Base-by-base conservation (phyloP, 2,888 invertebrate species). In the Cephus spinipes region DNA sequence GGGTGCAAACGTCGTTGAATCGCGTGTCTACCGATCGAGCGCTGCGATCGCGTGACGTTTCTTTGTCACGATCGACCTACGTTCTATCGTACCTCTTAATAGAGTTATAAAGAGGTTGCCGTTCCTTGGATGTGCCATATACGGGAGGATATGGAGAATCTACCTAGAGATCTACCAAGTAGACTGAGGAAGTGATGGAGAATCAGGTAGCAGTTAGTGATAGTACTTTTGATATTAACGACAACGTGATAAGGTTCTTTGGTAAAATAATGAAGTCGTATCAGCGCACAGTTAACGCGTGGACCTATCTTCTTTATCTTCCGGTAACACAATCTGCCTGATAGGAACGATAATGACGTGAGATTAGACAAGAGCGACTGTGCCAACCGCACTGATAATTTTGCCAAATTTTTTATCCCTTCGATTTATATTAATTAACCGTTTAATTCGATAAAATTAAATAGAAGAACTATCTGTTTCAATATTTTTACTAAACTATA, bases 71-170 rank as follows among this genome's bases (percentile, higher is more conserved):
- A 55, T 55, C 55, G 55, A 55, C 55, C 55, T 55, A 55, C 55
- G 55, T 23, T 55, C 2, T 55, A 23, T 23, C 55, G 55, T 55
- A 55, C 23, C 23, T 9, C 55, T 23, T 55, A 55, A 55, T 55
- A 23, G 55, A 55, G 55, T 55, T 55, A 23, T 75, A 80, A 73
- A 55, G 77, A 36, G 35, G 68, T 31, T 69, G 73, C 40, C 36
- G 71, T 55, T 55, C 23, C 55, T 23, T 23, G 9, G 55, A 55
- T 55, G 55, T 23, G 6, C 55, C 55, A 55, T 23, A 55, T 55
- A 55, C 55, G 23, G 9, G 55, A 23, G 55, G 23, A 9, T 55
- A 55, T 55, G 23, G 6, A 55, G 9, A 55, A 23, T 55, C 23
- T 55, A 23, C 55, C 23, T 55, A 23, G 2, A 55, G 55, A 23